Base-by-base conservation (phyloP, 2,888 invertebrate species). In the Sphaerophoria rueppellii region DNA sequence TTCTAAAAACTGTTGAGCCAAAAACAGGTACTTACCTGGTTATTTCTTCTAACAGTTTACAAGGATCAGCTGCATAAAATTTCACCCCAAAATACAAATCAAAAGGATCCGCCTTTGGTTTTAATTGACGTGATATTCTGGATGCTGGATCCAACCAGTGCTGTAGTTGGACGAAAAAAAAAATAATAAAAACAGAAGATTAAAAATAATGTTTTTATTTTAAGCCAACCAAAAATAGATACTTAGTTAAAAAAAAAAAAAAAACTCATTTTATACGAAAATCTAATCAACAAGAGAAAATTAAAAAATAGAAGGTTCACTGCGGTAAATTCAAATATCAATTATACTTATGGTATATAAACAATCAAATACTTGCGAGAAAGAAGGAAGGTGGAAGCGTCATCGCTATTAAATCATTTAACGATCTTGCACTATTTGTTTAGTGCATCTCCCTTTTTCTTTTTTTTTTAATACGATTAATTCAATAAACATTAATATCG, bases 61-160 rank as follows among this genome's bases (percentile, higher is more conserved):
- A 98, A 0, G 98, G 98, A 93, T 99, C 98, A 0, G 97, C 97
- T 3, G 98, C 98, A 92, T 99, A 99, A 92, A 98, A 99, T 93
- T 98, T 98, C 86, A 99, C 98, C 78, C 98, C 98, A 91, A 99
- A 98, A 92, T 98, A 98, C 89, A 98, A 95, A 77, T 97, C 98
- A 92, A 96, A 96, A 43, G 96, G 94, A 89, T 94, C 94, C 85
- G 89, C 89, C 63, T 93, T 93, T 34, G 95, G 95, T 92, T 97
- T 97, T 85, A 98, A 94, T 92, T 98, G 98, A 87, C 97, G 95
- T 88, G 95, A 95, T 82, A 98, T 94, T 88, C 96, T 95, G 92
- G 98, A 98, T 86, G 96, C 95, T 11, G 97, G 96, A 91, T 98
- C 98, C 91, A 98, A 93, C 98, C 98, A 99, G 92, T 98, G 98